These are phyloP conservation scores for Paracentrotus lividus DNA, from an alignment of 53 echinoderm and acorn worm species.

Conservation along the genomic window DNA sequence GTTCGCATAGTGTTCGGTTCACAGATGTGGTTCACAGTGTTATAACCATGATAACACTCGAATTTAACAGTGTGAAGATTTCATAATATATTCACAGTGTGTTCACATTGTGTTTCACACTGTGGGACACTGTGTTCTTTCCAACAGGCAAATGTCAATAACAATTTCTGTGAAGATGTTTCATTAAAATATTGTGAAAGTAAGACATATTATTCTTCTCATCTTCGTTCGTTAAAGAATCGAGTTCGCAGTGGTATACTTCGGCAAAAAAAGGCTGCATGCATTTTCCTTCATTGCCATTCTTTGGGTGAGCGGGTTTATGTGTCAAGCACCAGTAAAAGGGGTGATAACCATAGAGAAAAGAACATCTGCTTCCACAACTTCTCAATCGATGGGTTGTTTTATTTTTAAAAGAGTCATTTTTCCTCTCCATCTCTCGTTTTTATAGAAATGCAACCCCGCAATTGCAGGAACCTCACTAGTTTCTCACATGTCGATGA, in stretches of 20 bases:
- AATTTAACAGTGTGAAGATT: too few relatives aligned
- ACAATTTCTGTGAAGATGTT: neutral
- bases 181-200: neutral
- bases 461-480: neutral
- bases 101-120: too few relatives aligned
- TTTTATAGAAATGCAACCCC: neutral
- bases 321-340: slow-evolving; percentile 48
- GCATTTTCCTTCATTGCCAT: neutral
- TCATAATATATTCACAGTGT: too few relatives aligned
- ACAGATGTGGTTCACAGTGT: too few relatives aligned
- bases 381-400: slow-evolving; percentile 21
- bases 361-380: slow-evolving; percentile 3
- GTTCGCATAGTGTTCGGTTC: too few relatives aligned
- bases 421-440: neutral
- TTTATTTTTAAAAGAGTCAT: neutral
- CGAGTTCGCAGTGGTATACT: neutral
- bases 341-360: neutral
- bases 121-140: too few relatives aligned
- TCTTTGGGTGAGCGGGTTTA: neutral
- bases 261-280: neutral
- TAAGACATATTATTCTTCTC: neutral
- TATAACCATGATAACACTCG: too few relatives aligned
- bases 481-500: neutral
- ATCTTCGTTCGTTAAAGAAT: neutral
- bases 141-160: too few relatives aligned